Percentiles rank a stretch among this genome's conserved stretches.
phyloP scores from a whole-genome alignment of 2,888 invertebrate genomes.

The Pherbina coryleti region DNA sequence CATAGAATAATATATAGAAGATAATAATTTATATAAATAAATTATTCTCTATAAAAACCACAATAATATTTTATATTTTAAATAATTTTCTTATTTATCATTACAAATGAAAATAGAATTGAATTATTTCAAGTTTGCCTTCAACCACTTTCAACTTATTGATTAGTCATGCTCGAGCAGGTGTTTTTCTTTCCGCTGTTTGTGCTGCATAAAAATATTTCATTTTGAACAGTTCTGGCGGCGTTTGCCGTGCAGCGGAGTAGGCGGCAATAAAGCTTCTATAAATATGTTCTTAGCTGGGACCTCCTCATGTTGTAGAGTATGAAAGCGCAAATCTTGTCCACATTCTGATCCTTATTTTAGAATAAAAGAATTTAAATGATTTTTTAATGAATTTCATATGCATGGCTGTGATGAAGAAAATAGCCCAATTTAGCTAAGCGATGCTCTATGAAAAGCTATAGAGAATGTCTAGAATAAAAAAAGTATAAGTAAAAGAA shows the following conservation, averaged over 20 bases:
- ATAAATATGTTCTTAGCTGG: background rate
- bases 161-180: conserved; percentile 4
- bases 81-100: too few relatives aligned
- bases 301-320: background rate
- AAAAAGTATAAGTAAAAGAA: too few relatives aligned
- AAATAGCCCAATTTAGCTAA: background rate
- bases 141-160: background rate
- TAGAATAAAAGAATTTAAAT: background rate
- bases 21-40: too few relatives aligned
- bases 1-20: too few relatives aligned
- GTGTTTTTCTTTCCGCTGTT: background rate
- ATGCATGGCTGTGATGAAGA: background rate
- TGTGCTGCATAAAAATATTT: background rate
- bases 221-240: background rate
- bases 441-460: too few relatives aligned
- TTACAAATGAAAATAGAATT: too few relatives aligned
- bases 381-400: background rate
- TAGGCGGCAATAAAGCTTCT: background rate
- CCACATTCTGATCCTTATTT: background rate
- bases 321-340: background rate
- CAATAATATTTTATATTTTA: too few relatives aligned
- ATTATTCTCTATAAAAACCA: too few relatives aligned
- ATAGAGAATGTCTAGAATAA: too few relatives aligned
- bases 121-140: background rate
- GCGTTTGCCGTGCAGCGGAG: background rate